Percentiles rank a stretch among this genome's conserved stretches.
Evolutionary conservation across 2,113 vertebrate genomes (phyloP).

Genomic region (Ardeotis arabs): DNA sequence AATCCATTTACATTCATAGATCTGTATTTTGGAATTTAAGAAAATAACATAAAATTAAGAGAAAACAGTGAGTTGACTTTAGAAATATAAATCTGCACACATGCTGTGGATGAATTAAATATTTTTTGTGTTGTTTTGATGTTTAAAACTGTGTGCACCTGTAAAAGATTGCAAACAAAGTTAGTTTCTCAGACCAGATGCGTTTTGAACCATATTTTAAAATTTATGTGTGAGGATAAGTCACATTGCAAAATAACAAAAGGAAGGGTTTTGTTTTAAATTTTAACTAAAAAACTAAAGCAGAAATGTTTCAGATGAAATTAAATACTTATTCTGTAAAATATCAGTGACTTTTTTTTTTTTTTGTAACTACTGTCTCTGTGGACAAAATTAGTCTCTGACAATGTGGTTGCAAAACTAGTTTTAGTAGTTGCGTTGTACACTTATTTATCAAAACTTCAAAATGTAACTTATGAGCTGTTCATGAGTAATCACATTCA

Average conservation of each 20-base stretch:
- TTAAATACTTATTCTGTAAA: not conserved
- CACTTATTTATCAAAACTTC: not conserved
- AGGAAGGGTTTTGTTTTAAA: fast-evolving
- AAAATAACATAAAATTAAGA: not conserved
- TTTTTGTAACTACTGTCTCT: not conserved
- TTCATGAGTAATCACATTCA: not conserved
- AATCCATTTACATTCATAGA: not conserved
- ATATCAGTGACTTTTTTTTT: not conserved
- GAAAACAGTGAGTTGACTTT: not conserved
- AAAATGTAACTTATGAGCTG: not conserved
- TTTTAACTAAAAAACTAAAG: not conserved
- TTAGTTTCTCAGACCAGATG: not conserved
- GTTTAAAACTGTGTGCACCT: not conserved
- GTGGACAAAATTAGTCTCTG: not conserved
- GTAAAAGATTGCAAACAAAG: not conserved
- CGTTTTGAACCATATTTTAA: not conserved
- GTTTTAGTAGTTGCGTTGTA: not conserved
- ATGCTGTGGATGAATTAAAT: not conserved
- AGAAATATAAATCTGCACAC: not conserved
- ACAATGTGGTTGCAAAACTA: not conserved
- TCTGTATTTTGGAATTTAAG: not conserved
- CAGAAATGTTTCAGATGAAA: not conserved
- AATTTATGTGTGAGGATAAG: not conserved
- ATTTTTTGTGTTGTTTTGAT: not conserved
- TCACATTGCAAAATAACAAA: not conserved